These are phyloP conservation scores for Gambusia holbrooki DNA, from an alignment of 2,113 vertebrate species.

Conservation along the genomic window DNA sequence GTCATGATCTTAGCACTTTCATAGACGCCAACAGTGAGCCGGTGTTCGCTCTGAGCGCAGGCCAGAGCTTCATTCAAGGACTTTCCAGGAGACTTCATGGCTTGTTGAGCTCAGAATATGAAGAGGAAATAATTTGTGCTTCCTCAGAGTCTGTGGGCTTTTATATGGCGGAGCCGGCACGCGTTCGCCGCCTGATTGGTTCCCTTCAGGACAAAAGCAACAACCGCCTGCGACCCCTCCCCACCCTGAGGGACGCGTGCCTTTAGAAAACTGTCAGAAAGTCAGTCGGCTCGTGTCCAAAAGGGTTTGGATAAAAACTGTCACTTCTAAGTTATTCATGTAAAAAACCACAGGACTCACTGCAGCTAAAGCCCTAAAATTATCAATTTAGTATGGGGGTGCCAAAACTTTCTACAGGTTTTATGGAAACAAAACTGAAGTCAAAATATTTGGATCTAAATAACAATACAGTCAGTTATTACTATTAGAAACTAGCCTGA, in stretches of 20 bases:
- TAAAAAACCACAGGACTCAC: background rate
- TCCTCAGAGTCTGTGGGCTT: constrained; percentile 21
- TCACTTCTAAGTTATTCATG: constrained; percentile 42
- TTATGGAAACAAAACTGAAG: no score
- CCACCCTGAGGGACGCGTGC: constrained; percentile 68
- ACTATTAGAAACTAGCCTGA: no score
- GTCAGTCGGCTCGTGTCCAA: constrained; percentile 50
- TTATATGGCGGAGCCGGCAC: constrained; percentile 75
- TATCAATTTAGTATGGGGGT: no score
- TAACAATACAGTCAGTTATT: no score
- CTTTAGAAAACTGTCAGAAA: constrained; percentile 67
- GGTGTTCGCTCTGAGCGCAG: constrained; percentile 86
- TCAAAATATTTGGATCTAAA: no score
- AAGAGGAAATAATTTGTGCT: constrained; percentile 39
- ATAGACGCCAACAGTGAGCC: constrained; percentile 92
- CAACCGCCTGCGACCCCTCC: constrained; percentile 37
- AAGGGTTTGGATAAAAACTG: constrained; percentile 58
- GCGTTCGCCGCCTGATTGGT: constrained; percentile 75
- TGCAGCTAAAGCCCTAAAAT: background rate
- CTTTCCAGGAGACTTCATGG: constrained; percentile 83
- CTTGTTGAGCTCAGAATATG: constrained; percentile 4
- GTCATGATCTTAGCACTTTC: constrained; percentile 96
- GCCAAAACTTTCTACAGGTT: no score
- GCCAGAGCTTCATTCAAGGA: constrained; percentile 88
- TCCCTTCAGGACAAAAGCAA: constrained; percentile 55